Percentiles rank a stretch among this genome's conserved stretches.
These are phyloP conservation scores for Barbus barbus DNA, from an alignment of 2,113 vertebrate species.

Conservation along the genomic window DNA sequence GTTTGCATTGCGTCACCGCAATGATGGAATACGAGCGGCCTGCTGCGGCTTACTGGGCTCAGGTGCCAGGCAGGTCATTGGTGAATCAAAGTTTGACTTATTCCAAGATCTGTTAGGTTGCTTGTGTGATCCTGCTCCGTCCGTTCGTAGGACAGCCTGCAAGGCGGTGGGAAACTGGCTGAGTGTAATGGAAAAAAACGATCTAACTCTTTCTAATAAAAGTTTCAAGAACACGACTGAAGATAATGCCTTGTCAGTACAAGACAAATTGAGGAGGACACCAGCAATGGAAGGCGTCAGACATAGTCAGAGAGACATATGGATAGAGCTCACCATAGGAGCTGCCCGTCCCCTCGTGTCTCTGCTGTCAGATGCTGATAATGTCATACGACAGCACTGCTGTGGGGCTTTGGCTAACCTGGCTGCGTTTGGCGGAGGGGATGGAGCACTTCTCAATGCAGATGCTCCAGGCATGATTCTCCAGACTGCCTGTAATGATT, in stretches of 20 bases:
- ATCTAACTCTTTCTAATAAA: conserved; percentile 21
- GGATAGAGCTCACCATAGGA: conserved; percentile 65
- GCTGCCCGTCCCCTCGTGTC: conserved; percentile 55
- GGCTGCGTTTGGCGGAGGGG: conserved; percentile 54
- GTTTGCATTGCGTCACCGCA: conserved; percentile 68
- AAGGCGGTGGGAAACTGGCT: conserved; percentile 73
- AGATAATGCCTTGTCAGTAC: not conserved
- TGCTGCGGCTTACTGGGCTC: conserved; percentile 79
- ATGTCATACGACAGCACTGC: conserved; percentile 70
- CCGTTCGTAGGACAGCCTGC: conserved; percentile 68
- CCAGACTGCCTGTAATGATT: conserved; percentile 66
- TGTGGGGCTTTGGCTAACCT: conserved; percentile 70
- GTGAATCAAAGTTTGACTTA: conserved; percentile 2
- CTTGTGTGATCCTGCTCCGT: conserved; percentile 62
- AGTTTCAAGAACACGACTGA: not conserved
- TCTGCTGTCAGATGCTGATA: conserved; percentile 68
- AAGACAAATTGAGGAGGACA: conserved; percentile 34
- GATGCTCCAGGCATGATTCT: conserved; percentile 62
- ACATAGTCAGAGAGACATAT: conserved; percentile 46
- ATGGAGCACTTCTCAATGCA: conserved; percentile 57
- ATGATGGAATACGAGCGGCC: conserved; percentile 76
- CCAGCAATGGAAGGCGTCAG: conserved; percentile 31
- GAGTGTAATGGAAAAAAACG: conserved; percentile 55
- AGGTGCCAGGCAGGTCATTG: conserved; percentile 27
- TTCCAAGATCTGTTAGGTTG: conserved; percentile 65